phyloP scores from a whole-genome alignment of 2,888 invertebrate species.

The Epirrhoe tristata region DNA sequence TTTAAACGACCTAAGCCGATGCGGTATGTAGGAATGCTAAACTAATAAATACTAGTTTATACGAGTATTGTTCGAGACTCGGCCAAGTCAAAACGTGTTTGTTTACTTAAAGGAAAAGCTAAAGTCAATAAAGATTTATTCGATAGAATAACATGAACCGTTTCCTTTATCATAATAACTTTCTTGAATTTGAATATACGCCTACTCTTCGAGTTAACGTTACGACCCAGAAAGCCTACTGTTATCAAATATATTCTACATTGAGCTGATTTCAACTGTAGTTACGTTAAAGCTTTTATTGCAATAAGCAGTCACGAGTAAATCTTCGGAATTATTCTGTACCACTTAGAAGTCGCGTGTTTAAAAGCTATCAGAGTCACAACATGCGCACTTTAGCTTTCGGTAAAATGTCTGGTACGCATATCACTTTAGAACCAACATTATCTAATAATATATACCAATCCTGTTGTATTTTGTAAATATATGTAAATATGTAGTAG shows the following conservation, averaged over 20 bases:
- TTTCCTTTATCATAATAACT: background rate
- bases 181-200: background rate
- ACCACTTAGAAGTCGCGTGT: background rate
- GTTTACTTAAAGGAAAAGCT: too few species aligned
- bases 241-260: background rate
- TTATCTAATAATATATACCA: too few species aligned
- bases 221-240: background rate
- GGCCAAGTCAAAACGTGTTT: too few species aligned
- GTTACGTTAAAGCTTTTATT: background rate
- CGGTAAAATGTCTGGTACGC: background rate
- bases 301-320: background rate
- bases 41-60: background rate
- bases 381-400: background rate
- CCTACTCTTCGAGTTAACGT: background rate
- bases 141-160: too few species aligned
- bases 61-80: too few species aligned
- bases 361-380: background rate
- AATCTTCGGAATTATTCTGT: background rate
- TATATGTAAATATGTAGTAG: too few species aligned
- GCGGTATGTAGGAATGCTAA: too few species aligned
- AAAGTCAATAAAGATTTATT: too few species aligned
- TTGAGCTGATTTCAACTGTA: background rate
- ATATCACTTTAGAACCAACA: too few species aligned
- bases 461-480: too few species aligned
- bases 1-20: too few species aligned